phyloP scores from a whole-genome alignment of 2,797 vertebrate species.

The Leptoclinus maculatus region DNA sequence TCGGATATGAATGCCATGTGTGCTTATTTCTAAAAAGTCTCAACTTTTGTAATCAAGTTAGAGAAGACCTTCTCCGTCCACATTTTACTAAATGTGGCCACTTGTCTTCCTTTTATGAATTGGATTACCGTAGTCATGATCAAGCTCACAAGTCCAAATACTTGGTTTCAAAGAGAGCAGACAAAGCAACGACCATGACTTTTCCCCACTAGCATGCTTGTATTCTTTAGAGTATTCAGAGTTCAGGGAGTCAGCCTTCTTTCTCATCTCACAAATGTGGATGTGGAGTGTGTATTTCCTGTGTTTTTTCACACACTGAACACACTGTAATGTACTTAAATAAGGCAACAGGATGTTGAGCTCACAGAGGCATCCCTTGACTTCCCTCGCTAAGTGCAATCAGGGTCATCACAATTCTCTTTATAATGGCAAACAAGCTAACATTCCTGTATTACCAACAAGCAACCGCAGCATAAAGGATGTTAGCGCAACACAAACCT shows the following conservation, averaged over 20 bases:
- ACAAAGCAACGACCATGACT: constrained; percentile 61
- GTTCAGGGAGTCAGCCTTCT: constrained; percentile 81
- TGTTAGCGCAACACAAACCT: constrained; percentile 50
- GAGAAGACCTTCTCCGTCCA: constrained; percentile 1
- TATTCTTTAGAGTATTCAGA: constrained; percentile 82
- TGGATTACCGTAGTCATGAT: constrained; percentile 48
- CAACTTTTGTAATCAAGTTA: constrained; percentile 20
- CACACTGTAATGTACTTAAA: constrained; percentile 64
- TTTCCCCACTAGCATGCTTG: constrained; percentile 76
- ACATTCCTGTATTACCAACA: constrained; percentile 57
- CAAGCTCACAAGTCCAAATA: constrained; percentile 53
- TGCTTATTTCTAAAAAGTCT: constrained; percentile 13
- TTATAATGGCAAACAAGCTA: constrained; percentile 68
- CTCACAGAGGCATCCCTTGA: constrained; percentile 70
- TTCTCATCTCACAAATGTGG: constrained; percentile 83
- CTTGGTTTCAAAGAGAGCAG: constrained; percentile 64
- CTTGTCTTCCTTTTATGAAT: constrained; percentile 45
- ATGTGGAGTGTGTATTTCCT: constrained; percentile 81
- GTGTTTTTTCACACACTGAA: constrained; percentile 77
- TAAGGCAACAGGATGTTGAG: constrained; percentile 80
- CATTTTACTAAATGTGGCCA: constrained; percentile 14
- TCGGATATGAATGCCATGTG: constrained; percentile 19
- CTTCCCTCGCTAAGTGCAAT: constrained; percentile 65
- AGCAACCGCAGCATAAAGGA: constrained; percentile 48
- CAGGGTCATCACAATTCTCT: constrained; percentile 67